phyloP scores from a whole-genome alignment of 2,888 invertebrate species.

The Ormyrus nitidulus region DNA sequence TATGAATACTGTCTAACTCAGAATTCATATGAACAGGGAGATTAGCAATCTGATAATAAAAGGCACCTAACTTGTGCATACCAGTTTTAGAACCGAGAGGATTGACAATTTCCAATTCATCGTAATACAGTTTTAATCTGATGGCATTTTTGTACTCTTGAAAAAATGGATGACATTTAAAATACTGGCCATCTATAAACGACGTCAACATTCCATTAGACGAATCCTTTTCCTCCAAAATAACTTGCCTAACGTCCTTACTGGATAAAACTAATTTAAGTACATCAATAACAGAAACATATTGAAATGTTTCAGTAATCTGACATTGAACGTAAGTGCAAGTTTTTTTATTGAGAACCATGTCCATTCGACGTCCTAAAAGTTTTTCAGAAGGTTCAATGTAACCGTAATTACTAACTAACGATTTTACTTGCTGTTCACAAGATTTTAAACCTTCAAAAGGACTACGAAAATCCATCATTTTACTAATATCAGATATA shows the following conservation, averaged over 20 bases:
- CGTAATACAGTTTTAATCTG: slow-evolving; percentile 55
- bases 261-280: slow-evolving; percentile 54
- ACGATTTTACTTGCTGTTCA: background rate
- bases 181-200: slow-evolving; percentile 56
- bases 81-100: slow-evolving; percentile 58
- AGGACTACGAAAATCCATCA: background rate
- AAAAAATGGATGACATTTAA: slow-evolving; percentile 52
- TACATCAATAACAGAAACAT: slow-evolving; percentile 52
- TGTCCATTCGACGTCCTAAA: background rate
- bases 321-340: background rate
- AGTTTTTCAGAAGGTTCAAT: background rate
- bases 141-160: slow-evolving; percentile 46
- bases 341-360: background rate
- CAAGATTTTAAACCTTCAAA: background rate
- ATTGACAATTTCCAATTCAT: slow-evolving; percentile 58
- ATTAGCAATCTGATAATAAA: slow-evolving; percentile 38
- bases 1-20: slow-evolving; percentile 52
- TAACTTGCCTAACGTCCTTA: slow-evolving; percentile 26
- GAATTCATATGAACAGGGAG: slow-evolving; percentile 55
- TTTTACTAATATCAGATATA: background rate
- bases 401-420: background rate
- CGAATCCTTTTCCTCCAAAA: slow-evolving; percentile 47
- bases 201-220: slow-evolving; percentile 45
- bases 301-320: background rate
- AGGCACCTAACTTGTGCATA: slow-evolving; percentile 57